Base-by-base conservation (phyloP, 2,797 vertebrate species). In the Holocentrus rufus region DNA sequence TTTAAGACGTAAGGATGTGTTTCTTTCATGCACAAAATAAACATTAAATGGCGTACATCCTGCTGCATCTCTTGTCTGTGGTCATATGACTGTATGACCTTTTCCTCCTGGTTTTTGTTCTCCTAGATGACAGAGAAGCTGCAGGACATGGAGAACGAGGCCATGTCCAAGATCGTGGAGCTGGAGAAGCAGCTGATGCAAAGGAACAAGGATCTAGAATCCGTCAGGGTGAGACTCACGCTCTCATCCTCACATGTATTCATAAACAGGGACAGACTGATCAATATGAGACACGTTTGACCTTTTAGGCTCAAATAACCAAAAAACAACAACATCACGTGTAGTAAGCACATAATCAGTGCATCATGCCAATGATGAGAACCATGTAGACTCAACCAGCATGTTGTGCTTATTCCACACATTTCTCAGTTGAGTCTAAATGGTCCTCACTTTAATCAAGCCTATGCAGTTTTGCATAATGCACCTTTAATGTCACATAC, bases 91-190 rank as follows among this genome's bases (percentile, higher is more conserved):
- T 18, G 4, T 59, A 47, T 72, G 44, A 72, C 67, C 61, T 73
- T 67, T 72, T 39, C 42, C 53, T 50, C 22, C 23, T 44, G 54
- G n/a, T 10, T 59, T 0, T 77, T 62, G 39, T 61, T 73, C 44
- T 52, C 23, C 9, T 69, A 99, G 97, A 93, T 98, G 82, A 95
- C 96, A 0, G 98, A 99, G 92, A 98, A 96, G 92, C 94, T 99
- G 80, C 95, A 97, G 91, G 98, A 99, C 90, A 93, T 95, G 76
- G 98, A 99, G 91, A 99, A 99, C 1, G 98, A 98, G 90, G 97
- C 97, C 64, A 97, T 99, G 95, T 95, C 96, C 89, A 95, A 97
- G 81, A 98, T 99, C 53, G 97, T 98, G 0, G 98, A 98, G 85
- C 92, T 99, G 89, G 97, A 99, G 91, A 99, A 97, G 90, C 96